Conservation (phyloP, 2,888 invertebrate species). For the Ochropacha duplaris region DNA sequence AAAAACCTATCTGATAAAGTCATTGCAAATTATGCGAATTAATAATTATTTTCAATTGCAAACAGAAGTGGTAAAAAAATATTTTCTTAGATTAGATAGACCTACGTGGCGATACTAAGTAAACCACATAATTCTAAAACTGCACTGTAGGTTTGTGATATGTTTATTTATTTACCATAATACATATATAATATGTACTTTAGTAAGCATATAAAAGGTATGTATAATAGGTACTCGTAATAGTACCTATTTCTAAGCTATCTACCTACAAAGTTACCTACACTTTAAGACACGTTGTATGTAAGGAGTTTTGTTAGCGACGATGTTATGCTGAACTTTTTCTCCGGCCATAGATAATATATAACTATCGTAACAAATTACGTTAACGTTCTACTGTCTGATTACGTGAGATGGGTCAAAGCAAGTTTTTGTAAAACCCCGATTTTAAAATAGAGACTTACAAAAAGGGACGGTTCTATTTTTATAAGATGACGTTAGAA, state of each 20-base stretch:
- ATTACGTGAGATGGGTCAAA: too few species aligned
- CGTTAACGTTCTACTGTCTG: slow-evolving; percentile 60
- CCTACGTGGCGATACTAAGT: slow-evolving; percentile 22
- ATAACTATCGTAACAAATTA: slow-evolving; percentile 70
- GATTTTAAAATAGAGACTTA: too few species aligned
- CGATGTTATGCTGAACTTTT: slow-evolving; percentile 75
- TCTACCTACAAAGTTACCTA: slow-evolving; percentile 76
- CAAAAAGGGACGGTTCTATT: too few species aligned
- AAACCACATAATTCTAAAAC: slow-evolving; percentile 25
- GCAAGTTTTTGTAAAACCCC: too few species aligned
- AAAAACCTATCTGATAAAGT: too few species aligned
- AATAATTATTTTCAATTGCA: too few species aligned
- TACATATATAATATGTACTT: slow-evolving; percentile 58
- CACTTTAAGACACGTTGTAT: slow-evolving; percentile 76
- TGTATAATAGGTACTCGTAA: not conserved
- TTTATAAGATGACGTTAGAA: too few species aligned
- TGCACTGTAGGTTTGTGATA: slow-evolving; percentile 44
- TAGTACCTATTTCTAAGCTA: slow-evolving; percentile 27
- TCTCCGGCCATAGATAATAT: slow-evolving; percentile 58
- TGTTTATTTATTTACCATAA: slow-evolving; percentile 44
- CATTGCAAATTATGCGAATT: too few species aligned
- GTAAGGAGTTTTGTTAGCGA: slow-evolving; percentile 45
- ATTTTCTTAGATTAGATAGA: not conserved
- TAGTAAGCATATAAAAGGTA: slow-evolving; percentile 26
- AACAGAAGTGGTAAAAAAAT: too few species aligned